These are phyloP conservation scores for Cantharis flavilabris DNA, from an alignment of 2,888 invertebrate species.

Conservation along the genomic window DNA sequence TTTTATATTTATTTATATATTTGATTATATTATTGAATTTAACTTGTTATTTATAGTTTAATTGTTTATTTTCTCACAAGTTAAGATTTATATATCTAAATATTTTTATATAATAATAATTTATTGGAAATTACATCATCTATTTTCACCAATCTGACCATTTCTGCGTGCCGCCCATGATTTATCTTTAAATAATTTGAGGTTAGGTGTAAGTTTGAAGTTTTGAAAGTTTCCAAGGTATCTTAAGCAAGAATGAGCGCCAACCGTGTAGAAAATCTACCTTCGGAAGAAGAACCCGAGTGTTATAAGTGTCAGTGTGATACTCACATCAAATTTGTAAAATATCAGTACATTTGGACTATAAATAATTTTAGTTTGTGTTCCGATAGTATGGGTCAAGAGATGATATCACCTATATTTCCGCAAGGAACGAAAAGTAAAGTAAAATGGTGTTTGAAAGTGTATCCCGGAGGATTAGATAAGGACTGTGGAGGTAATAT, in stretches of 20 bases:
- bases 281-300: not conserved
- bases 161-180: too few relatives aligned
- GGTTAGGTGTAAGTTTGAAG: too few relatives aligned
- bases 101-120: too few relatives aligned
- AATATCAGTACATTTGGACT: conserved; percentile 99
- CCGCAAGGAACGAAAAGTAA: conserved; percentile 99
- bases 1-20: too few relatives aligned
- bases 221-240: not conserved
- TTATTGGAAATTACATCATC: too few relatives aligned
- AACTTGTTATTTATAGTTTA: too few relatives aligned
- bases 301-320: not conserved
- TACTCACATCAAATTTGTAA: conserved; percentile 90
- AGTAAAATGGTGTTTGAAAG: conserved; percentile 98
- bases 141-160: too few relatives aligned
- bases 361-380: conserved; percentile 99
- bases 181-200: too few relatives aligned
- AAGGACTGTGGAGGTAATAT: conserved; percentile 99
- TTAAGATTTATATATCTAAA: too few relatives aligned
- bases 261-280: not conserved
- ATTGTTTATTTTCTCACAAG: too few relatives aligned
- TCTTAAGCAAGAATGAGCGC: not conserved
- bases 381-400: conserved; percentile 99
- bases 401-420: conserved; percentile 98
- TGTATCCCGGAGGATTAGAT: conserved; percentile 99
- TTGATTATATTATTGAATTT: too few relatives aligned